Evolutionary conservation across 2,888 invertebrate genomes (phyloP), one percentile per base, ranked within the genome.

Genomic region (Mesochorus sp.): DNA sequence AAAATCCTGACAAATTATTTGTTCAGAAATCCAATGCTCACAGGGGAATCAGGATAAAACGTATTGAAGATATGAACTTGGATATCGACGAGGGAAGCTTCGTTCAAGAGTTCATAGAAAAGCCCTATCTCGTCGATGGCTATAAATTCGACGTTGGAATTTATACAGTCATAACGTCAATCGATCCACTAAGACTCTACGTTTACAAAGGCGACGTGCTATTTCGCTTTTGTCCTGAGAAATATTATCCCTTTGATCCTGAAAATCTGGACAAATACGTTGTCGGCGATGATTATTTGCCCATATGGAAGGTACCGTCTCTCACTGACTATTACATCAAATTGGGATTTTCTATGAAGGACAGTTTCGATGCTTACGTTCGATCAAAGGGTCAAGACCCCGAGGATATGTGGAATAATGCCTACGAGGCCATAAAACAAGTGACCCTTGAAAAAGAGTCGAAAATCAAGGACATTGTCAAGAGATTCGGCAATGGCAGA

Each of bases 141-240:
- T 94, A 97, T 90, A 98, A 98, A 92, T 99, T 99, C 91, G 99
- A 99, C 91, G 96, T 99, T 90, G 99, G 99, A 5, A 94, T 99
- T 72, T 99, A 99, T 89, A 96, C 97, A 0, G 95, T 96, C 0
- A 92, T 99, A 17, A 98, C 98, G 0, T 98, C 98, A 0, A 93
- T 99, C 0, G 94, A 97, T 91, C 99, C 99, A 0, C 91, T 99
- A 19, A 93, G 98, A 81, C 94, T 96, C 0, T 99, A 99, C 88
- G 95, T 96, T 86, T 97, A 97, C 88, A 95, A 95, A 88, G 97
- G 96, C 1, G 99, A 99, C 88, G 95, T 96, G 5, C 92, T 99
- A 4, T 95, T 99, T 88, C 96, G 97, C 80, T 99, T 97, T 91
- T 99, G 99, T 86, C 94, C 97, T 0, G 93, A 94, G 1, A 94